A percentile compares a stretch with the other conserved stretches of the same genome.
phyloP scores from a whole-genome alignment of 1,140 invertebrate species.

The Drosophila bocki region DNA sequence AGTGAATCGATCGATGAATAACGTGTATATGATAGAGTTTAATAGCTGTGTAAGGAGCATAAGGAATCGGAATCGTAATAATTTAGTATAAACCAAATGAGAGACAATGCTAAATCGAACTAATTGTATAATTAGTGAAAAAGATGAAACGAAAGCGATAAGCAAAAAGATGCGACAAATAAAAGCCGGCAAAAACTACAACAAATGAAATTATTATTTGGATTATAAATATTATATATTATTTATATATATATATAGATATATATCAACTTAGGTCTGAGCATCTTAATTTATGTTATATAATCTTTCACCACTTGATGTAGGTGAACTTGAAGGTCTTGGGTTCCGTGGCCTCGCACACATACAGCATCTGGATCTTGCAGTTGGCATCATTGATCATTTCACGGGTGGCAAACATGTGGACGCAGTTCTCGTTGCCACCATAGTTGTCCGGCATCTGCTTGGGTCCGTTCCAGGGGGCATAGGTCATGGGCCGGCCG shows the following conservation, averaged over 20 bases:
- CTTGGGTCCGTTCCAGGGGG: constrained; percentile 65
- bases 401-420: constrained; percentile 69
- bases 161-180: constrained; percentile 62
- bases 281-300: background rate
- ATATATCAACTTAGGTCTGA: background rate
- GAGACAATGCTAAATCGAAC: constrained; percentile 40
- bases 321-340: constrained; percentile 74
- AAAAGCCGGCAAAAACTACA: constrained; percentile 47
- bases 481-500: constrained; percentile 64
- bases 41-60: constrained; percentile 59
- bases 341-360: constrained; percentile 70
- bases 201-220: background rate
- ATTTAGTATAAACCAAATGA: constrained; percentile 50
- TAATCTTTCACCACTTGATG: constrained; percentile 54
- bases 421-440: constrained; percentile 75
- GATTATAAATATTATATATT: too few relatives aligned
- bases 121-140: constrained; percentile 48
- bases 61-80: constrained; percentile 66
- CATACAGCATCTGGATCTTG: constrained; percentile 71
- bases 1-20: constrained; percentile 33
- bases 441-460: constrained; percentile 77
- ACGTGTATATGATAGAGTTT: constrained; percentile 52
- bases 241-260: too few relatives aligned
- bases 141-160: constrained; percentile 46
- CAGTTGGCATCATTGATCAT: constrained; percentile 75